These are phyloP conservation scores for Leptinotarsa rubiginosa DNA, from an alignment of 2,888 invertebrate genomes.

Conservation along the genomic window DNA sequence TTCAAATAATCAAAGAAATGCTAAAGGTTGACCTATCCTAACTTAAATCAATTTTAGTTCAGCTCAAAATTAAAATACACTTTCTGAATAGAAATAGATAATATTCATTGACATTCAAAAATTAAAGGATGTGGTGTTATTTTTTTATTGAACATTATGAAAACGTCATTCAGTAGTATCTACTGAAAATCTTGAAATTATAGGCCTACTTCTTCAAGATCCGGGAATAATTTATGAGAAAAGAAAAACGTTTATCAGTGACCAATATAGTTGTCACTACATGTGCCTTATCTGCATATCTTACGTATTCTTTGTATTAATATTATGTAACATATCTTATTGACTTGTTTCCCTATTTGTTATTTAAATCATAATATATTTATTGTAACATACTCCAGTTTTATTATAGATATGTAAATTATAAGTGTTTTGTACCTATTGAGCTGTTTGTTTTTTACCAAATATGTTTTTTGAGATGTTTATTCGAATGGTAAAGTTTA, in stretches of 20 bases:
- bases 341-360: constrained; percentile 36
- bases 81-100: too few species aligned
- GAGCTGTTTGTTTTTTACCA: constrained; percentile 30
- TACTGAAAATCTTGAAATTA: constrained; percentile 28
- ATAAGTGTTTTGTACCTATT: constrained; percentile 27
- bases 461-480: constrained; percentile 25
- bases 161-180: neutral
- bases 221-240: constrained; percentile 29
- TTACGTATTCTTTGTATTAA: constrained; percentile 29
- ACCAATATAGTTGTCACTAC: constrained; percentile 35
- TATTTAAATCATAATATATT: constrained; percentile 39
- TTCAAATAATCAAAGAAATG: too few species aligned
- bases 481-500: constrained; percentile 4
- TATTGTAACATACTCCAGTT: constrained; percentile 39
- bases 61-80: too few species aligned
- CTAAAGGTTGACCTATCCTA: too few species aligned
- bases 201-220: constrained; percentile 37
- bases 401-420: constrained; percentile 38
- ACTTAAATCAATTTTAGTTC: too few species aligned
- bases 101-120: neutral
- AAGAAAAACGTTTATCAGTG: constrained; percentile 35
- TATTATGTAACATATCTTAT: constrained; percentile 40
- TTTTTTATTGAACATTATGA: neutral
- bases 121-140: neutral
- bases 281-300: constrained; percentile 42